Evolutionary conservation across 2,113 vertebrate genomes (phyloP).

Genomic region (Antechinus flavipes): DNA sequence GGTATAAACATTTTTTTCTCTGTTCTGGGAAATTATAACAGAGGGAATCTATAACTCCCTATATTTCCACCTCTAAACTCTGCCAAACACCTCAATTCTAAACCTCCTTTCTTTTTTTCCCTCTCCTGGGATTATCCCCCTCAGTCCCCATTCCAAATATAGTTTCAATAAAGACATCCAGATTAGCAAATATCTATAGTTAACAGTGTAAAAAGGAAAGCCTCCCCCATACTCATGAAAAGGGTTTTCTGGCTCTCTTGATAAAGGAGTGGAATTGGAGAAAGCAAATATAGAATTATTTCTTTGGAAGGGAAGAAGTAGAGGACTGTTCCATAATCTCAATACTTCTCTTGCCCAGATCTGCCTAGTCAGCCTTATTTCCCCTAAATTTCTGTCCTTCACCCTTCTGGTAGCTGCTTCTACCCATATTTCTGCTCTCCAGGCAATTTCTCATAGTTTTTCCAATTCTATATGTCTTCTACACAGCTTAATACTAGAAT

Average conservation of each 20-base stretch:
- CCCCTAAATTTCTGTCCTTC: background rate
- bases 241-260: background rate
- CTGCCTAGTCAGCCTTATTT: background rate
- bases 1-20: background rate
- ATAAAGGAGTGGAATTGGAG: background rate
- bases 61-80: background rate
- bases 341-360: background rate
- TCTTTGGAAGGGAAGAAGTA: background rate
- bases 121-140: background rate
- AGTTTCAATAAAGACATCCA: background rate
- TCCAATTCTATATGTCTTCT: background rate
- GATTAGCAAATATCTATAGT: background rate
- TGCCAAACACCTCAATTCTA: background rate
- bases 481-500: background rate
- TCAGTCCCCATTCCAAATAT: background rate
- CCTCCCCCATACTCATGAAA: background rate
- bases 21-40: background rate
- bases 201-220: background rate
- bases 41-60: background rate
- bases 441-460: background rate
- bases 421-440: background rate
- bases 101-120: background rate
- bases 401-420: background rate
- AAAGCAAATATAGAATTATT: background rate
- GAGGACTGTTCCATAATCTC: background rate